Conservation (phyloP, 2,888 invertebrate species). For the Daptonema setosum region DNA sequence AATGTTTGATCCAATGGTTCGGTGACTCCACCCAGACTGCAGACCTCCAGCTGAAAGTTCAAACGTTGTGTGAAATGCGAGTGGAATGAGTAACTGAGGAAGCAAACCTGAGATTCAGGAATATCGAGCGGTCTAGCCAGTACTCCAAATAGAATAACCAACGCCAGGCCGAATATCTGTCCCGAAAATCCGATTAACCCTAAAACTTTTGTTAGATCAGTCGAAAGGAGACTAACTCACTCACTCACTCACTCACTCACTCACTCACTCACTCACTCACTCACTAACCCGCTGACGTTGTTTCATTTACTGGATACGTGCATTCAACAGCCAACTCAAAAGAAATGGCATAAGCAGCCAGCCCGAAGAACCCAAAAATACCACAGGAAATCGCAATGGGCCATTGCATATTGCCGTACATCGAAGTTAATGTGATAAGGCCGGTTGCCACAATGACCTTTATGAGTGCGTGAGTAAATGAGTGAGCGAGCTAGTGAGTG, state of each 20-base stretch:
- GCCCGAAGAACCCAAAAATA: constrained; percentile 4
- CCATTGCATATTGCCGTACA: neutral
- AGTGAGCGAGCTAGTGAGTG: too few relatives aligned
- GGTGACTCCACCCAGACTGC: neutral
- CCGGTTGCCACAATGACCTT: too few relatives aligned
- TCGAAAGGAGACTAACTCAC: neutral
- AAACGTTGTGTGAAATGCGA: too few relatives aligned
- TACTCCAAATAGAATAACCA: neutral
- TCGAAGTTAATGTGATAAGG: neutral
- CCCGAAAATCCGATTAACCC: neutral
- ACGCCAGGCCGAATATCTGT: neutral
- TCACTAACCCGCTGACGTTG: constrained; percentile 4
- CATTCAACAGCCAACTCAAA: constrained; percentile 6
- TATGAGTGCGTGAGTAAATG: too few relatives aligned
- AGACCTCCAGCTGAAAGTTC: neutral
- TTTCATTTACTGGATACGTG: constrained; percentile 2
- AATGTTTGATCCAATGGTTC: neutral
- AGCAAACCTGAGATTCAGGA: too few relatives aligned
- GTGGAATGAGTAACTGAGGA: too few relatives aligned
- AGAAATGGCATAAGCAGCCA: constrained; percentile 8
- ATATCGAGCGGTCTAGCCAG: neutral
- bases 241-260: too few relatives aligned
- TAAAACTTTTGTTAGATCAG: neutral
- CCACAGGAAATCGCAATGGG: neutral
- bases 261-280: neutral